These are phyloP conservation scores for Linnaemya vulpina DNA, from an alignment of 2,888 invertebrate genomes.

Conservation along the genomic window DNA sequence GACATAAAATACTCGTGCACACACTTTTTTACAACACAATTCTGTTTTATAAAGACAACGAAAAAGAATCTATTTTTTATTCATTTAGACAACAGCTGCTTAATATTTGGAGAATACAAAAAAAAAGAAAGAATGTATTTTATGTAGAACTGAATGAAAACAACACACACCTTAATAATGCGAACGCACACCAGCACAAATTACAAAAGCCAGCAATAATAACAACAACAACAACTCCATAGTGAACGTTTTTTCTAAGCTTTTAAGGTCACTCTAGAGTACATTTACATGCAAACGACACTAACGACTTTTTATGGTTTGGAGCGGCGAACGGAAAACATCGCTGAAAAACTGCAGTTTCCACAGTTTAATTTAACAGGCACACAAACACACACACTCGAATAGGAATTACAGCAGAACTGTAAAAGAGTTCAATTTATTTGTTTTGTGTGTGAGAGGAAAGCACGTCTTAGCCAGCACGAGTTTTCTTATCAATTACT, in stretches of 20 bases:
- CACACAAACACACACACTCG: neutral
- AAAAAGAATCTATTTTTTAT: slow-evolving; percentile 69
- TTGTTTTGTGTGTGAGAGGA: no score
- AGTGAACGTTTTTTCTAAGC: slow-evolving; percentile 55
- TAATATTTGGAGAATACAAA: slow-evolving; percentile 17
- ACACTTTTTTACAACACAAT: slow-evolving; percentile 24
- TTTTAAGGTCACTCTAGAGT: slow-evolving; percentile 71
- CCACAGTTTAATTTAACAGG: slow-evolving; percentile 26
- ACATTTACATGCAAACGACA: slow-evolving; percentile 71
- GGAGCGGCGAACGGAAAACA: slow-evolving; percentile 33
- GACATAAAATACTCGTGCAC: slow-evolving; percentile 53
- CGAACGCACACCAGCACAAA: slow-evolving; percentile 13
- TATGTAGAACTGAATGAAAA: slow-evolving; percentile 26
- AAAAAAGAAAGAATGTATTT: neutral
- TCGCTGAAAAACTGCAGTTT: slow-evolving; percentile 60
- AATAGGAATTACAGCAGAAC: slow-evolving; percentile 14
- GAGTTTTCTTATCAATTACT: no score
- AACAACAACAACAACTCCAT: slow-evolving; percentile 29
- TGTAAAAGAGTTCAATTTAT: slow-evolving; percentile 23
- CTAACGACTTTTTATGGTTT: slow-evolving; percentile 67
- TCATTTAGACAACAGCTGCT: slow-evolving; percentile 57
- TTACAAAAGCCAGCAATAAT: slow-evolving; percentile 3
- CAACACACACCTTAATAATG: slow-evolving; percentile 65
- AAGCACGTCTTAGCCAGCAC: no score
- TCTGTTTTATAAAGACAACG: slow-evolving; percentile 1